phyloP scores from a whole-genome alignment of 2,888 invertebrate species.

The Notodonta ziczac region DNA sequence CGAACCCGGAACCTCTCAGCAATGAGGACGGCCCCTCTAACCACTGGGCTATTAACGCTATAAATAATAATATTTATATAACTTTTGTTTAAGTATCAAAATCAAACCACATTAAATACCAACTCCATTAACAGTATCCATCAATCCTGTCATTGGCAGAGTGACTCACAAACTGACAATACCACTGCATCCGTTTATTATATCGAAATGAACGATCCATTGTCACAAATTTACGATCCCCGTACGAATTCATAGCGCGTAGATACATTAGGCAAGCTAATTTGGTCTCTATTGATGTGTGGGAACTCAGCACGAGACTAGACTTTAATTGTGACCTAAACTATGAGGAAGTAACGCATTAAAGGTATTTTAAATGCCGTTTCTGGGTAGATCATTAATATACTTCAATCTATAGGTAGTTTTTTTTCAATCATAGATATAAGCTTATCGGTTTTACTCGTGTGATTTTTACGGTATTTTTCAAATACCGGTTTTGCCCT shows the following conservation, averaged over 20 bases:
- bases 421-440: too few species aligned
- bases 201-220: slow-evolving; percentile 19
- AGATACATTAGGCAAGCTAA: slow-evolving; percentile 31
- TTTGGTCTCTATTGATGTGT: slow-evolving; percentile 19
- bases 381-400: not conserved
- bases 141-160: not conserved
- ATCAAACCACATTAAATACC: not conserved
- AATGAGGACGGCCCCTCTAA: too few species aligned
- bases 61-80: too few species aligned
- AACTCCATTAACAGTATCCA: not conserved
- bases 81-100: not conserved
- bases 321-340: slow-evolving; percentile 22
- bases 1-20: too few species aligned
- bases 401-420: not conserved
- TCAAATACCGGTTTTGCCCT: too few species aligned
- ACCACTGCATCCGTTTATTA: slow-evolving; percentile 6
- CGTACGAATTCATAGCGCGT: slow-evolving; percentile 26
- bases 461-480: too few species aligned
- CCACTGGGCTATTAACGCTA: too few species aligned
- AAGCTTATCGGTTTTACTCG: too few species aligned
- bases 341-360: slow-evolving; percentile 3
- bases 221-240: slow-evolving; percentile 9
- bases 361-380: not conserved
- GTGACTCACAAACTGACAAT: slow-evolving; percentile 2
- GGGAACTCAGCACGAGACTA: slow-evolving; percentile 39